Evolutionary conservation across 2,113 vertebrate genomes (phyloP), one percentile per base, ranked within the genome.

Genomic region (Sula dactylatra): DNA sequence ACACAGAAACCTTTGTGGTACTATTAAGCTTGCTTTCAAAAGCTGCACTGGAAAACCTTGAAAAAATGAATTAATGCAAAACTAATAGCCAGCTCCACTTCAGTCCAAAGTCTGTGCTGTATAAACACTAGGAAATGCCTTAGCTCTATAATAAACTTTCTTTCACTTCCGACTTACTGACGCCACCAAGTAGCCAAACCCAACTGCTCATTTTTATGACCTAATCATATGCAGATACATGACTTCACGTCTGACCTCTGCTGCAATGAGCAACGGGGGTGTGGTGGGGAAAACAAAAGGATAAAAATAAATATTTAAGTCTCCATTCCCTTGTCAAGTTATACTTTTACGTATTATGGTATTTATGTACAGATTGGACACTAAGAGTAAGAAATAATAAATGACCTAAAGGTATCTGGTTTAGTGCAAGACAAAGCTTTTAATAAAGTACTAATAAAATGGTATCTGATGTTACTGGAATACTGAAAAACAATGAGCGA

Each of bases 1-100:
- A 96, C 95, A 96, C 74, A 88, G 84, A 66, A 91, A 74, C 42
- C 86, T 96, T 92, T 96, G 93, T 94, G 82, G 78, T 73, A 73
- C 91, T 96, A 90, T 85, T 67, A 67, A 82, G 71, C 74, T 93
- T 87, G 83, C 89, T 93, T 94, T 93, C 70, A 91, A 93, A 91
- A 76, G 89, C 89, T 47, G 72, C 74, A 9, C 49, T 88, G 82
- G 81, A 65, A 96, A 97, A 91, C 58, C 86, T 58, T 84, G 81
- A 72, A 93, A 93, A 95, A 95, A 70, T 64, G 62, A 82, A 80
- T 91, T 90, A 93, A 86, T 59, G 73, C 2, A 9, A 82, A 79
- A 67, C 70, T 78, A 95, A 95, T 55, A 90, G 78, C 70, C 91
- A 93, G 93, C 66, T 94, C 81, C 87, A 84, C 77, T 70, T 69